Conservation (phyloP, 2,113 vertebrate genomes). For the Lanius collurio region DNA sequence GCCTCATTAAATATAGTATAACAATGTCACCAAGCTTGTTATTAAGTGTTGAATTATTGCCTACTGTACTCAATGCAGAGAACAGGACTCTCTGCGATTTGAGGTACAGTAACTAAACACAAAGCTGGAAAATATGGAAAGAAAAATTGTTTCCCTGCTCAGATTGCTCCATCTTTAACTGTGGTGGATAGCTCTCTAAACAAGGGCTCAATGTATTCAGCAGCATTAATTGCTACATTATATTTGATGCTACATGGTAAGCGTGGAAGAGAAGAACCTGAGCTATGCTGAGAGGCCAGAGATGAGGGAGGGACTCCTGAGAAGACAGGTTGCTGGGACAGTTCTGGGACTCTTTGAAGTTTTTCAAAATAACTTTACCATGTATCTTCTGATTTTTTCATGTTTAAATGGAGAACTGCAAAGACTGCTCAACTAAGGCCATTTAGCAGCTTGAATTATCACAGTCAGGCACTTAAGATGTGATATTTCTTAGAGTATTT, state of each 20-base stretch:
- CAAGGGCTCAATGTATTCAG: background rate
- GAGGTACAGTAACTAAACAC: background rate
- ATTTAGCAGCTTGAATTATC: background rate
- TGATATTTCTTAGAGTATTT: background rate
- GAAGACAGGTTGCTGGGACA: background rate
- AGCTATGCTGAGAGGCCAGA: background rate
- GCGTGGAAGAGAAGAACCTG: background rate
- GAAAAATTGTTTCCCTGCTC: background rate
- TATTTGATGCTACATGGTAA: background rate
- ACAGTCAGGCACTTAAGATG: background rate
- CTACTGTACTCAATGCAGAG: background rate
- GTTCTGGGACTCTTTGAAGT: background rate
- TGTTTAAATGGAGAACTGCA: background rate
- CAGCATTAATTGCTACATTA: background rate
- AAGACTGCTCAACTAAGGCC: background rate
- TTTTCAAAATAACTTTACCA: background rate
- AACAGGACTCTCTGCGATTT: fast-evolving
- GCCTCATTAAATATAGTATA: background rate
- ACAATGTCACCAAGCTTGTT: background rate
- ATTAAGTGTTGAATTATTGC: background rate
- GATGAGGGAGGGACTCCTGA: background rate
- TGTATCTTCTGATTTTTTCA: background rate
- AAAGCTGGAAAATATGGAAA: background rate
- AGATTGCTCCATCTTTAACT: background rate
- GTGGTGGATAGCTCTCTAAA: background rate